phyloP scores from a whole-genome alignment of 2,797 vertebrate genomes.

The Fundulus diaphanus region DNA sequence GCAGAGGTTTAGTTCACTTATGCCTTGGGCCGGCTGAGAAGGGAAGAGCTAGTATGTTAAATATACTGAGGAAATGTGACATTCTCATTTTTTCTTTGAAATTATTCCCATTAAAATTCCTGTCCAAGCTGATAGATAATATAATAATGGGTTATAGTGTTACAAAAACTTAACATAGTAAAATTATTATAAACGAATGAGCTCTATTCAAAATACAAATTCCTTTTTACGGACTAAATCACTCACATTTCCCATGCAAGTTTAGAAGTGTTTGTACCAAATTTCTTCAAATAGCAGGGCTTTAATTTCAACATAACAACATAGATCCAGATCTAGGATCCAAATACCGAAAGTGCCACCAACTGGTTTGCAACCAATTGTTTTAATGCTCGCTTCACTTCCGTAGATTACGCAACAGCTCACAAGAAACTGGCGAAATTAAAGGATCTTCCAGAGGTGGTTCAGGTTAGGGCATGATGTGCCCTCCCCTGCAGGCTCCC shows the following conservation, averaged over 20 bases:
- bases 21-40: neutral
- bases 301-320: neutral
- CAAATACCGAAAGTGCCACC: neutral
- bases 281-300: neutral
- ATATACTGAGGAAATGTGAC: neutral
- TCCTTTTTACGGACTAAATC: neutral
- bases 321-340: neutral
- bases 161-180: neutral
- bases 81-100: neutral
- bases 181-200: neutral
- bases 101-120: neutral
- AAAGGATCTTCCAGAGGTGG: conserved; percentile 33
- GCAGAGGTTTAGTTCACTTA: neutral
- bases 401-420: conserved; percentile 13
- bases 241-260: neutral
- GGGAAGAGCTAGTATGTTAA: neutral
- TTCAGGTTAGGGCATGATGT: conserved; percentile 47
- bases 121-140: neutral
- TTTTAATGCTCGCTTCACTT: conserved; percentile 2
- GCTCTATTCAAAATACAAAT: neutral
- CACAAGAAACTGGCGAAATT: conserved; percentile 25
- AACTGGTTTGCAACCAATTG: neutral
- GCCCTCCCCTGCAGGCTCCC: conserved; percentile 41
- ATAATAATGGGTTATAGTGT: neutral
- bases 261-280: neutral